These are phyloP conservation scores for Macrostomum lignano DNA, from an alignment of 1,140 invertebrate species.

Conservation along the genomic window DNA sequence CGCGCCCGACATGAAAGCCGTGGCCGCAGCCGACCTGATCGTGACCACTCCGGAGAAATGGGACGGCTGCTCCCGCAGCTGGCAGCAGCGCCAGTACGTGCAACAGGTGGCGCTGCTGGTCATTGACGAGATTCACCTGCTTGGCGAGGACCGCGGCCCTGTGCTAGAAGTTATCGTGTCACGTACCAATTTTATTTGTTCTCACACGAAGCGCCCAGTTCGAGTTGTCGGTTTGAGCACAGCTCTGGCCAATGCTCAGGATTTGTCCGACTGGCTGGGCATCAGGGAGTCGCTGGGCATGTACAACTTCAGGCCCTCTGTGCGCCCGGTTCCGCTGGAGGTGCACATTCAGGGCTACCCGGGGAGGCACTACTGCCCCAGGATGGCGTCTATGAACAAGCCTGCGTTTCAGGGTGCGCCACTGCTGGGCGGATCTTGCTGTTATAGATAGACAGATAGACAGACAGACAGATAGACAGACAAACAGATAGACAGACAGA, in stretches of 20 bases:
- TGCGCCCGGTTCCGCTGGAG: conserved; percentile 78
- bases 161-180: conserved; percentile 40
- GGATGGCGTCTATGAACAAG: conserved; percentile 98
- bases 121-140: conserved; percentile 89
- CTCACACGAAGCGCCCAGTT: conserved; percentile 43
- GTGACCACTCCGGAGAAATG: conserved; percentile 97
- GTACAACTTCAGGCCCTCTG: conserved; percentile 87
- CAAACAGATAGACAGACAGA: too few species aligned
- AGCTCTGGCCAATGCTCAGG: conserved; percentile 76
- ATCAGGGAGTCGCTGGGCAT: conserved; percentile 45
- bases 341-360: conserved; percentile 72
- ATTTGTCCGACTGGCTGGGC: conserved; percentile 79
- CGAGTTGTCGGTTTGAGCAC: conserved; percentile 81
- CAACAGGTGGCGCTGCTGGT: conserved; percentile 63
- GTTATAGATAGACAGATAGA: background rate
- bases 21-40: conserved; percentile 55
- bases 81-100: conserved; percentile 83
- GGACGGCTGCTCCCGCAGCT: conserved; percentile 86
- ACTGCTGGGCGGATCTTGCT: background rate
- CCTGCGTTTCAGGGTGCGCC: conserved; percentile 54
- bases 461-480: background rate
- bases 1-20: conserved; percentile 59
- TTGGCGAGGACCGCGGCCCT: conserved; percentile 46
- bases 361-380: conserved; percentile 87
- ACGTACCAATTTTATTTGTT: conserved; percentile 59